Conservation (phyloP, 2,888 invertebrate species). For the Corbicula japonica region DNA sequence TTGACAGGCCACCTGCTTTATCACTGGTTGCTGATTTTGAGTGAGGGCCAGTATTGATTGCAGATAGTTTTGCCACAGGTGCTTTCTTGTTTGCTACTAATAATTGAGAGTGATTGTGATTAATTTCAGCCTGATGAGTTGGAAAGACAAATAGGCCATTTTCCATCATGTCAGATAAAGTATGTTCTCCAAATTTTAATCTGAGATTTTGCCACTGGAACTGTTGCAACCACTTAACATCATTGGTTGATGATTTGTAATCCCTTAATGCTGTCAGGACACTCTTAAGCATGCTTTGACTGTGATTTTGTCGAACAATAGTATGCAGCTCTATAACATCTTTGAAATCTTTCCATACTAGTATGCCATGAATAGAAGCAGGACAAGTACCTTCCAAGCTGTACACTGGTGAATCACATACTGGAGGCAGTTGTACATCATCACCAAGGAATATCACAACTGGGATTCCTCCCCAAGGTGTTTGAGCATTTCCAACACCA, state of each 20-base stretch:
- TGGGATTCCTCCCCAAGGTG: conserved; percentile 63
- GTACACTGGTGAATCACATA: conserved; percentile 60
- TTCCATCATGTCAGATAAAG: conserved; percentile 13
- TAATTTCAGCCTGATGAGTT: conserved; percentile 41
- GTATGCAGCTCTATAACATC: conserved; percentile 31
- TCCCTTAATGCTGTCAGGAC: conserved; percentile 40
- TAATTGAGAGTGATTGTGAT: conserved; percentile 45
- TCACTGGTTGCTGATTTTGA: conserved; percentile 36
- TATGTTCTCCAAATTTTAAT: background rate
- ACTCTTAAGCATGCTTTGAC: conserved; percentile 29
- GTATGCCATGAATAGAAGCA: conserved; percentile 51
- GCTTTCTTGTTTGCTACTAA: conserved; percentile 25
- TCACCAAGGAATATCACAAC: conserved; percentile 69
- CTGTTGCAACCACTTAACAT: conserved; percentile 58
- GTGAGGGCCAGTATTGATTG: conserved; percentile 47
- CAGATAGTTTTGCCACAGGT: conserved; percentile 54
- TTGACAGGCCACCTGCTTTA: conserved; percentile 44
- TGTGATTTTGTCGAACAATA: conserved; percentile 42
- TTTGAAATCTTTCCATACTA: conserved; percentile 54
- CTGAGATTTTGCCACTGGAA: conserved; percentile 52
- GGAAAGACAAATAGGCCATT: conserved; percentile 50
- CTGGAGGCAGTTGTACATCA: conserved; percentile 68
- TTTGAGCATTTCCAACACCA: conserved; percentile 27
- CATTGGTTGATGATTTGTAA: conserved; percentile 20
- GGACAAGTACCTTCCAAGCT: conserved; percentile 11